Conservation (phyloP, 2,113 vertebrate species). For the Oryzias woworae region DNA sequence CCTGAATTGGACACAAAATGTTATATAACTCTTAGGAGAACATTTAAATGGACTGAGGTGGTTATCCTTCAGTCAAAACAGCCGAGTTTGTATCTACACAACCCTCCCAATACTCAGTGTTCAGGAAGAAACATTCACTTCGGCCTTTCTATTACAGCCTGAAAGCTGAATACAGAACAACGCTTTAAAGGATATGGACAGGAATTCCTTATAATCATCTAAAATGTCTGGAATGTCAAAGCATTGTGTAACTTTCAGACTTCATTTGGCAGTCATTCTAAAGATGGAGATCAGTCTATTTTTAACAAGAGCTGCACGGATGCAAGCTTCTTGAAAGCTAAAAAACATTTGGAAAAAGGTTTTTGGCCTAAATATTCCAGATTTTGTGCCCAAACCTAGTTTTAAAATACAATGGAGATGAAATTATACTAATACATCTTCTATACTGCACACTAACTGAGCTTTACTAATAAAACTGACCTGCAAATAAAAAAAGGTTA, state of each 20-base stretch:
- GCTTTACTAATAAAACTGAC: too few species aligned
- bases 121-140: neutral
- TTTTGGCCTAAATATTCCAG: too few species aligned
- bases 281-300: neutral
- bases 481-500: too few species aligned
- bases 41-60: conserved; percentile 24
- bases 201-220: neutral
- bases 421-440: too few species aligned
- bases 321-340: neutral
- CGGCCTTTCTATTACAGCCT: neutral
- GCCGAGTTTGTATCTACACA: conserved; percentile 7
- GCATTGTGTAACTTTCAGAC: neutral
- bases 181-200: neutral
- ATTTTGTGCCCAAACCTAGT: too few species aligned
- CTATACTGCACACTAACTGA: too few species aligned
- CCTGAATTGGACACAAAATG: conserved; percentile 42
- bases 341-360: neutral
- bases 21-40: conserved; percentile 44
- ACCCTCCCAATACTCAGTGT: neutral
- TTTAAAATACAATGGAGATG: too few species aligned
- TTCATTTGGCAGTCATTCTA: neutral
- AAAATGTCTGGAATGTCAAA: neutral
- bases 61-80: conserved; percentile 20
- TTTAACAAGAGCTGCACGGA: neutral
- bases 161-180: neutral